These are phyloP conservation scores for Aelia acuminata DNA, from an alignment of 2,888 invertebrate species.

Conservation along the genomic window DNA sequence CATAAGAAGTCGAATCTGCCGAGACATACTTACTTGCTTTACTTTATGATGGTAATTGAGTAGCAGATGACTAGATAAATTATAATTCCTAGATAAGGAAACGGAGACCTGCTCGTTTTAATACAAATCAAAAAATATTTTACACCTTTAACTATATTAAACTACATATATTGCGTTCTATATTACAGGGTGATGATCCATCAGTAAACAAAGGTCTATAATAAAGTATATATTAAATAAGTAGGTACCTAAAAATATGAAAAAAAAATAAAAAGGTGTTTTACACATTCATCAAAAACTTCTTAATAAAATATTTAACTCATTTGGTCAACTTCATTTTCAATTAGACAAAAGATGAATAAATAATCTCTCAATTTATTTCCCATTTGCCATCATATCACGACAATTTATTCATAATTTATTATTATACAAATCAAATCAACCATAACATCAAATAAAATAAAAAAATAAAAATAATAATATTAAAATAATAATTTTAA, in stretches of 20 bases:
- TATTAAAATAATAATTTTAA: constrained; percentile 27
- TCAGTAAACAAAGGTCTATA: background rate
- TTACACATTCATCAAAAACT: background rate
- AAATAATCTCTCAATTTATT: background rate
- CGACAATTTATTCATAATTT: background rate
- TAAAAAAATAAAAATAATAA: background rate
- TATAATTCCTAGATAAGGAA: background rate
- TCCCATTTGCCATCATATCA: too few relatives aligned
- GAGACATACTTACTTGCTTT: constrained; percentile 5
- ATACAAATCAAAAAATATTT: background rate
- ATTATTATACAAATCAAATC: background rate
- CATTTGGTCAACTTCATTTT: background rate
- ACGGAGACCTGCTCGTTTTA: background rate
- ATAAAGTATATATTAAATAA: constrained; percentile 21
- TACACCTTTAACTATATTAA: constrained; percentile 27
- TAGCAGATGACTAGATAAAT: constrained; percentile 34
- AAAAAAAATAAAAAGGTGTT: background rate
- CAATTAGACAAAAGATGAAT: background rate
- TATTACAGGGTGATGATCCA: constrained; percentile 25
- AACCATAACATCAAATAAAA: background rate
- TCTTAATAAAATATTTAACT: background rate
- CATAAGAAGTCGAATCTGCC: background rate
- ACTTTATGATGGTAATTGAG: constrained; percentile 11
- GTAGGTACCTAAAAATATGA: constrained; percentile 29
- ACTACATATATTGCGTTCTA: background rate